Conservation (phyloP, 2,888 invertebrate genomes). For the Dicranocentrus wangi region DNA sequence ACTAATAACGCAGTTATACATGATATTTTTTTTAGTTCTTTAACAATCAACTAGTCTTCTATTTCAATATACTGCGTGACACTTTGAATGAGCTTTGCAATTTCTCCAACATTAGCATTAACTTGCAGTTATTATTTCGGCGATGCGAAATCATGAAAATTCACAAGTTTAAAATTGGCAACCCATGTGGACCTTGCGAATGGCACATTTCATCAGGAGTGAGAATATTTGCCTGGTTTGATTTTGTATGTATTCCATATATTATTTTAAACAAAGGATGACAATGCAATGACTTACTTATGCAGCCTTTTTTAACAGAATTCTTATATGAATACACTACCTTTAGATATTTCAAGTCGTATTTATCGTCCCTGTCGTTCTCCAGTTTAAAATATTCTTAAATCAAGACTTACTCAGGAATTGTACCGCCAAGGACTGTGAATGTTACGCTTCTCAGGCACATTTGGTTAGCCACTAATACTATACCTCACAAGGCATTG, state of each 20-base stretch:
- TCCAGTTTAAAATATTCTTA: slow-evolving; percentile 18
- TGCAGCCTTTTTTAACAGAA: too few species aligned
- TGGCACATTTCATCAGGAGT: slow-evolving; percentile 41
- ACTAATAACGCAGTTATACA: too few species aligned
- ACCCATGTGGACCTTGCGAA: slow-evolving; percentile 53
- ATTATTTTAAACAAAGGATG: background rate
- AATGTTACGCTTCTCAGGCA: background rate
- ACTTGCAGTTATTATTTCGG: too few species aligned
- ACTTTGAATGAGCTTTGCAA: too few species aligned
- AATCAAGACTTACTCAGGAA: background rate
- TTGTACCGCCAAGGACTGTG: background rate
- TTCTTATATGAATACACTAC: too few species aligned
- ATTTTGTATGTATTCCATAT: slow-evolving; percentile 31
- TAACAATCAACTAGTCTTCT: too few species aligned
- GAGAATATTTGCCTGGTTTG: slow-evolving; percentile 41
- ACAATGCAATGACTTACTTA: too few species aligned
- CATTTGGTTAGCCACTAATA: slow-evolving; percentile 4
- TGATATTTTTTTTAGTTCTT: too few species aligned
- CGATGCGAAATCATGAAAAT: too few species aligned
- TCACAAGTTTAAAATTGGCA: slow-evolving; percentile 38
- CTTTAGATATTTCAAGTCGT: slow-evolving; percentile 44
- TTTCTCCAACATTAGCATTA: too few species aligned
- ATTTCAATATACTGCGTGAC: too few species aligned
- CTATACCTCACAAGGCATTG: too few species aligned
- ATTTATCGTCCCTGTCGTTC: slow-evolving; percentile 35